Base-by-base conservation (phyloP, 2,113 vertebrate genomes). In the Saimiri boliviensis region DNA sequence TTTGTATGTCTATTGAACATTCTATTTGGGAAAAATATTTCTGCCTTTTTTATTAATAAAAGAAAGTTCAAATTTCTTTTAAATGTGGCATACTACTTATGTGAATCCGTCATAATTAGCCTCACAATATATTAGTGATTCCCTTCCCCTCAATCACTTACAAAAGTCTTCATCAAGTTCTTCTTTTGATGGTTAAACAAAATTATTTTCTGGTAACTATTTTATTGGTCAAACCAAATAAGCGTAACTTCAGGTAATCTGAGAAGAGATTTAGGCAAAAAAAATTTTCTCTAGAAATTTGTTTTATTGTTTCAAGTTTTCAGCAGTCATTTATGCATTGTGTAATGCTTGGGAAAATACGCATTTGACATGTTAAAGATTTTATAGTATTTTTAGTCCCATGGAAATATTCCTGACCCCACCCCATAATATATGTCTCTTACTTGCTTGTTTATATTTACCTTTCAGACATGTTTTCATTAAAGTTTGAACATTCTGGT, bases 51-150 rank as follows among this genome's bases (percentile, higher is more conserved):
- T 82, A 47, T 80, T 66, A 70, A 2, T 74, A 42, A 13, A 80
- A 74, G 52, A 60, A 91, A 93, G 8, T 70, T 95, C 47, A 70
- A 42, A 84, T 95, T 89, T 93, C 13, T 80, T 40, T 87, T 83
- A 73, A 42, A 30, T 54, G 63, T 32, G 45, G 2, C 17, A 80
- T 32, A 21, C 4, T 77, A 63, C 71, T 95, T 49, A 25, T n/a
- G 35, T 71, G 25, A 73, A 88, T 66, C 40, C 40, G 20, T 74
- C 42, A 83, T 77, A 77, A 77, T 70, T 21, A 70, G 9, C 13
- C 32, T 88, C 3, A 73, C 1, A 25, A n/a, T 76, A 37, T 73
- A 63, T 76, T 42, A 42, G 45, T 71, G 23, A 76, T 49, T 66
- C 7, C 42, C 30, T 5, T 58, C 9, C 35, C 9, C 35, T 68